Evolutionary conservation across 2,113 vertebrate genomes (phyloP).

Genomic region (Elachura formosa): DNA sequence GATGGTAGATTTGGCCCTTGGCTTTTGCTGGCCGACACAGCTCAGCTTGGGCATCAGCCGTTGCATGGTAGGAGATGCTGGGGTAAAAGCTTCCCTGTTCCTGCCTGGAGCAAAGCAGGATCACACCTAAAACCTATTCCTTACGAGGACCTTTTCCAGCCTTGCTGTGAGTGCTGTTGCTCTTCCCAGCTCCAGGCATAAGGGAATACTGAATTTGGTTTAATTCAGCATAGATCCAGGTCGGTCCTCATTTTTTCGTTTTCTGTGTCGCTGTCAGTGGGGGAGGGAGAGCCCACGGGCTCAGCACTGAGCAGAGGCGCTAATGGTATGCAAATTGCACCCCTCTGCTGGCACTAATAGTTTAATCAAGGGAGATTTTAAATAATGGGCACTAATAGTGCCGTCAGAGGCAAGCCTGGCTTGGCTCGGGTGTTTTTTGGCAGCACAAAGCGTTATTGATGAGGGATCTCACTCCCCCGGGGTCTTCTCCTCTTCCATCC

Average conservation of each 20-base stretch:
- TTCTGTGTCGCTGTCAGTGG: not conserved
- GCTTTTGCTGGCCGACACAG: not conserved
- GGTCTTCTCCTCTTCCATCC: not conserved
- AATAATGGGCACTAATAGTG: constrained; percentile 22
- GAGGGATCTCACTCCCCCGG: not conserved
- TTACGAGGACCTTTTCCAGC: not conserved
- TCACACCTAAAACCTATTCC: not conserved
- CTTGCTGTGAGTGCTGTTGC: not conserved
- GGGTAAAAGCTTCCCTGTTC: not conserved
- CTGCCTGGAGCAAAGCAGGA: not conserved
- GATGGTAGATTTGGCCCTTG: not conserved
- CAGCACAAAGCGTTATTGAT: not conserved
- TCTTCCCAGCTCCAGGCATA: not conserved
- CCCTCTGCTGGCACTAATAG: constrained; percentile 31
- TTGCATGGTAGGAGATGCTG: not conserved
- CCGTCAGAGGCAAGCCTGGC: not conserved
- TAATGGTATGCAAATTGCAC: constrained; percentile 50
- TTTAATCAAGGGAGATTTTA: constrained; percentile 50
- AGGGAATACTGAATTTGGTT: not conserved
- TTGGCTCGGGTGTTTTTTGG: not conserved
- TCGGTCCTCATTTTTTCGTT: rapidly evolving
- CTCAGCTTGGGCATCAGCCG: not conserved
- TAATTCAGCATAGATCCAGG: constrained; percentile 1
- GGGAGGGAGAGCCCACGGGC: constrained; percentile 6
- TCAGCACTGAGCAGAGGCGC: not conserved